Evolutionary conservation across 92 coral and sea anemone genomes (phyloP).

Genomic region (Siderastrea radians): DNA sequence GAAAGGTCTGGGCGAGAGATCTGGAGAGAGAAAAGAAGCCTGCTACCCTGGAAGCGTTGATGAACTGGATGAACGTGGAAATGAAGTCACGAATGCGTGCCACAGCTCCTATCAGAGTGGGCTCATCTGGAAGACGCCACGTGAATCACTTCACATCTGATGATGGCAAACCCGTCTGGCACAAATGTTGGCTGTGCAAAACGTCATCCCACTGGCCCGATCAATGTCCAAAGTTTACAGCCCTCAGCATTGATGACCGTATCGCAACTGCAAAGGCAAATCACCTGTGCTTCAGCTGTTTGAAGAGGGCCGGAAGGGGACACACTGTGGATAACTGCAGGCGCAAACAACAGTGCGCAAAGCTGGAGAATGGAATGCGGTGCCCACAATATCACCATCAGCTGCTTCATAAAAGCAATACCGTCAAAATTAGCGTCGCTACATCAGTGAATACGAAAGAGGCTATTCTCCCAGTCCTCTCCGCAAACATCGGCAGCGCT

Average conservation of each 20-base stretch:
- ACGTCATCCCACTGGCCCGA: no score
- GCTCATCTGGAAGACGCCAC: conserved; percentile 17
- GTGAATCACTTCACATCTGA: conserved; percentile 16
- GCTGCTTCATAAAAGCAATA: conserved; percentile 52
- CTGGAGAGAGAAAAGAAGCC: conserved; percentile 50
- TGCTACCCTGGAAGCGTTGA: conserved; percentile 60
- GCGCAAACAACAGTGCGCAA: conserved; percentile 46
- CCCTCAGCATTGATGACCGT: no score
- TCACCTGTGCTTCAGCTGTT: no score
- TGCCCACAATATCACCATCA: conserved; percentile 55
- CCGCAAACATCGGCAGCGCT: conserved; percentile 48
- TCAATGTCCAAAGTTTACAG: no score
- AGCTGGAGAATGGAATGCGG: conserved; percentile 53
- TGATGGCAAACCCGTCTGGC: no score
- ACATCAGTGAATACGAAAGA: not conserved
- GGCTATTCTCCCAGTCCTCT: conserved; percentile 58
- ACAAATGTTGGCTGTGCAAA: no score
- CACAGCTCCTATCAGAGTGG: conserved; percentile 63
- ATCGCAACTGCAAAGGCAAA: no score
- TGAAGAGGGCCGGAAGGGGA: no score
- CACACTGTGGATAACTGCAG: conserved; percentile 47
- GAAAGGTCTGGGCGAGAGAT: conserved; percentile 61
- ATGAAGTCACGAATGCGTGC: conserved; percentile 73
- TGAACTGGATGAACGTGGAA: conserved; percentile 70
- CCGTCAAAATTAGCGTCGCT: not conserved